Percentiles rank a stretch among this genome's conserved stretches.
These are phyloP conservation scores for Blennius ocellaris DNA, from an alignment of 2,113 vertebrate genomes.

Conservation along the genomic window DNA sequence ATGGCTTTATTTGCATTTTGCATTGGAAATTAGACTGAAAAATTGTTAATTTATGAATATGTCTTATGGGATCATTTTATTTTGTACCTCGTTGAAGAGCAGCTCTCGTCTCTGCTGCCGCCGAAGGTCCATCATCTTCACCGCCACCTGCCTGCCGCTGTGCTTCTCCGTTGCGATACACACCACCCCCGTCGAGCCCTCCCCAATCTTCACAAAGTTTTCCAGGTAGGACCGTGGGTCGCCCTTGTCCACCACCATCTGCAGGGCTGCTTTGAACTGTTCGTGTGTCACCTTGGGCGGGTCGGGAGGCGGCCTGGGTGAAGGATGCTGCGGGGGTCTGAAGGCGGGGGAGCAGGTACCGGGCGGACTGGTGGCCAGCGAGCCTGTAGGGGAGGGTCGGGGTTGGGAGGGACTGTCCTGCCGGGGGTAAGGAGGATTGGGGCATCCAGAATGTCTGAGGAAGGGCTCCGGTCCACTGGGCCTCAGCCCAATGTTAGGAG, in stretches of 20 bases:
- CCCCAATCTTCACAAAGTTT: slow-evolving; percentile 97
- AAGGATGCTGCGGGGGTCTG: slow-evolving; percentile 87
- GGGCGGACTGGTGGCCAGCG: slow-evolving; percentile 89
- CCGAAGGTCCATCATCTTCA: slow-evolving; percentile 99
- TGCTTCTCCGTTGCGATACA: slow-evolving; percentile 96
- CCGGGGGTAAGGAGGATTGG: slow-evolving; percentile 77
- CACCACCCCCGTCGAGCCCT: slow-evolving; percentile 97
- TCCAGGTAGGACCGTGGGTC: slow-evolving; percentile 93
- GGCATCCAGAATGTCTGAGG: slow-evolving; percentile 81
- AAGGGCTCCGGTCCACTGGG: slow-evolving; percentile 79
- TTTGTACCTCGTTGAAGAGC: slow-evolving; percentile 95
- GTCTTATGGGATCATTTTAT: not conserved
- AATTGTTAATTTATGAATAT: not conserved
- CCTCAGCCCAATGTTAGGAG: slow-evolving; percentile 82
- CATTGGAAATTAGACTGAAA: too few relatives aligned
- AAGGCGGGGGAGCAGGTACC: slow-evolving; percentile 93
- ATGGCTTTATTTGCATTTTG: too few relatives aligned
- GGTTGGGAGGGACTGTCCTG: slow-evolving; percentile 87
- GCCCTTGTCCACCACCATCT: slow-evolving; percentile 98
- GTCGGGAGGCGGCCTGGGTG: slow-evolving; percentile 85
- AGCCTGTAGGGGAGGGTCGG: slow-evolving; percentile 92
- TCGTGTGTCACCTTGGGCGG: slow-evolving; percentile 93
- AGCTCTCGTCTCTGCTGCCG: slow-evolving; percentile 97
- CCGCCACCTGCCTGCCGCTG: slow-evolving; percentile 93
- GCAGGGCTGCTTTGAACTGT: slow-evolving; percentile 96